phyloP scores from a whole-genome alignment of 2,113 vertebrate species.

The Hemiscyllium ocellatum region DNA sequence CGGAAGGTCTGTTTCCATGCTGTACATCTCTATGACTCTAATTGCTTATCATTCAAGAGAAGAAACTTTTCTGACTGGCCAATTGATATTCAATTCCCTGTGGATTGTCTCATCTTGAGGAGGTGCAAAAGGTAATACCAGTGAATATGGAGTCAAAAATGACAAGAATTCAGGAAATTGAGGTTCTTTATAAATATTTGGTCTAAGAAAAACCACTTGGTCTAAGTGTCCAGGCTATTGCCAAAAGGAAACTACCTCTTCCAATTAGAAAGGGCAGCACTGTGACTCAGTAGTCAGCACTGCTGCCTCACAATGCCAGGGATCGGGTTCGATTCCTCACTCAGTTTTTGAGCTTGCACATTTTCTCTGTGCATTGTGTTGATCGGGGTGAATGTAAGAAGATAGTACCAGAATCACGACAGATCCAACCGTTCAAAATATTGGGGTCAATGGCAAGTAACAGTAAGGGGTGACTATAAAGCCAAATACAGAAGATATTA shows the following conservation, averaged over 20 bases:
- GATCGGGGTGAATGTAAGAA: not conserved
- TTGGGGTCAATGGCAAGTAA: not conserved
- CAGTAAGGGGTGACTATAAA: not conserved
- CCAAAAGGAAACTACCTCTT: too few species aligned
- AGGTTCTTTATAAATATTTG: too few species aligned
- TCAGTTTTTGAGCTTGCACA: too few species aligned
- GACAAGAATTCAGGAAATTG: not conserved
- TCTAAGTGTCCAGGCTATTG: too few species aligned
- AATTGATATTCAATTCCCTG: not conserved
- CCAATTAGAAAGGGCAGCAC: too few species aligned
- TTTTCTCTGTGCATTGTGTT: not conserved
- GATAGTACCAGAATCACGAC: not conserved
- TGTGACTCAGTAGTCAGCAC: too few species aligned
- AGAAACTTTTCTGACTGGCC: not conserved
- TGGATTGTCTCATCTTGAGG: not conserved
- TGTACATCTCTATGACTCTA: too few species aligned
- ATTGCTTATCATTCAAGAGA: not conserved
- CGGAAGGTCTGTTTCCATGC: too few species aligned
- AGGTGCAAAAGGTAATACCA: not conserved
- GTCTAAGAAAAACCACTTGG: too few species aligned
- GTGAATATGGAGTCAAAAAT: not conserved
- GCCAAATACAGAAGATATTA: not conserved
- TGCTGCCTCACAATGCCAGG: too few species aligned
- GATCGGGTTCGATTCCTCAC: too few species aligned
- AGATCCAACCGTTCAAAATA: not conserved